These are phyloP conservation scores for Trematocara nigrifrons DNA, from an alignment of 2,113 vertebrate species.

Conservation along the genomic window DNA sequence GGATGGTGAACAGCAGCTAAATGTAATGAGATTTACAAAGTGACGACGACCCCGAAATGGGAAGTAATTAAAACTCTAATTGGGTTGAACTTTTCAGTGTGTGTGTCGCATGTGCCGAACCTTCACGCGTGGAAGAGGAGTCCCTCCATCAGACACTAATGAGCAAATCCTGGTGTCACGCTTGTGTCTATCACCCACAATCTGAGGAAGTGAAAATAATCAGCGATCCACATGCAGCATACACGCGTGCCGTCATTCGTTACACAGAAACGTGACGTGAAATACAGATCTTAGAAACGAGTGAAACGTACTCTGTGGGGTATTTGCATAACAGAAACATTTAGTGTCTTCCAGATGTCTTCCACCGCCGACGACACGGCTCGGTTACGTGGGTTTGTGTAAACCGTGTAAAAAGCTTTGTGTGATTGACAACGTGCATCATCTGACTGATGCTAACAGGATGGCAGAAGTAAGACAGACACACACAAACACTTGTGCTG, in stretches of 20 bases:
- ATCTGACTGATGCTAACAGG: background rate
- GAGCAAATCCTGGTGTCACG: background rate
- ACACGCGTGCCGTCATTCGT: rapidly evolving
- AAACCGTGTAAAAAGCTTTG: background rate
- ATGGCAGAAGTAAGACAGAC: background rate
- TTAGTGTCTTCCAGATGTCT: too few relatives aligned
- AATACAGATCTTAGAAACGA: background rate
- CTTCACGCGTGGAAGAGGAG: background rate
- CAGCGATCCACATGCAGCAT: background rate
- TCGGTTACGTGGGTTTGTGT: background rate
- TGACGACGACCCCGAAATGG: background rate
- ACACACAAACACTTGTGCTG: background rate
- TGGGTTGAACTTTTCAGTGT: background rate
- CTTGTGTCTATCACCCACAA: background rate
- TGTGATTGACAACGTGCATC: background rate
- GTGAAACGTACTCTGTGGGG: background rate
- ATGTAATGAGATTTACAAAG: conserved; percentile 1
- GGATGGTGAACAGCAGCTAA: background rate
- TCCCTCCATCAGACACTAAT: background rate
- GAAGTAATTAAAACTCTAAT: background rate
- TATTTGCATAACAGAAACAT: background rate
- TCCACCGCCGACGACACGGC: background rate
- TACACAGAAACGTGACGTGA: background rate
- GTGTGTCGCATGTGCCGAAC: background rate
- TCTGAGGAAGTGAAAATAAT: background rate